Conservation (phyloP, 2,797 vertebrate genomes). For the Scarus forsteni region DNA sequence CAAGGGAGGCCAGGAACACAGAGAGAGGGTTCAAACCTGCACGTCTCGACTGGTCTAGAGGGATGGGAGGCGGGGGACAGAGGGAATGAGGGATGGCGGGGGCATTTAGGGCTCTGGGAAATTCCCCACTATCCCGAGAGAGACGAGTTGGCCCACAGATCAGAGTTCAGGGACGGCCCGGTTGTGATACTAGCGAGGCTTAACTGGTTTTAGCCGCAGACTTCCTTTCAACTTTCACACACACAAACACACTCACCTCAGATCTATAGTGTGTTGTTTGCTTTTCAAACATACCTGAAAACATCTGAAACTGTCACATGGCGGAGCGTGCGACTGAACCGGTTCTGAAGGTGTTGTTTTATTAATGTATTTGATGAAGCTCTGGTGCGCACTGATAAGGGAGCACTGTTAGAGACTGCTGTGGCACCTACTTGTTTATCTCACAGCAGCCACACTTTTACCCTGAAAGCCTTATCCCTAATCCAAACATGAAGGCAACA, state of each 20-base stretch:
- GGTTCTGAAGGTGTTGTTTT: conserved; percentile 21
- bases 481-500: conserved; percentile 20
- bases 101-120: conserved; percentile 76
- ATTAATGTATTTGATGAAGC: conserved; percentile 48
- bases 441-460: conserved; percentile 36
- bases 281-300: conserved; percentile 36
- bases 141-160: conserved; percentile 68
- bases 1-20: conserved; percentile 79
- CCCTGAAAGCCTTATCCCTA: conserved; percentile 25
- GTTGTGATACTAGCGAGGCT: conserved; percentile 54
- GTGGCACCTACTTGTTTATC: conserved; percentile 60
- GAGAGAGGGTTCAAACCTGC: conserved; percentile 76
- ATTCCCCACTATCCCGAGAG: conserved; percentile 74
- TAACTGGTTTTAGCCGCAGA: conserved; percentile 46
- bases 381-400: conserved; percentile 66
- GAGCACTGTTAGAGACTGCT: conserved; percentile 28
- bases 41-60: conserved; percentile 73
- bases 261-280: conserved; percentile 11
- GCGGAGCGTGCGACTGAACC: conserved; percentile 7
- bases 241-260: not conserved
- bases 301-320: conserved; percentile 33
- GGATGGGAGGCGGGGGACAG: conserved; percentile 27
- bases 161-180: conserved; percentile 72
- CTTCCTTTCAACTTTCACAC: conserved; percentile 44
- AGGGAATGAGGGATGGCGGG: conserved; percentile 62